Conservation (phyloP, 1,140 invertebrate species). For the Drosophila tsacasi region DNA sequence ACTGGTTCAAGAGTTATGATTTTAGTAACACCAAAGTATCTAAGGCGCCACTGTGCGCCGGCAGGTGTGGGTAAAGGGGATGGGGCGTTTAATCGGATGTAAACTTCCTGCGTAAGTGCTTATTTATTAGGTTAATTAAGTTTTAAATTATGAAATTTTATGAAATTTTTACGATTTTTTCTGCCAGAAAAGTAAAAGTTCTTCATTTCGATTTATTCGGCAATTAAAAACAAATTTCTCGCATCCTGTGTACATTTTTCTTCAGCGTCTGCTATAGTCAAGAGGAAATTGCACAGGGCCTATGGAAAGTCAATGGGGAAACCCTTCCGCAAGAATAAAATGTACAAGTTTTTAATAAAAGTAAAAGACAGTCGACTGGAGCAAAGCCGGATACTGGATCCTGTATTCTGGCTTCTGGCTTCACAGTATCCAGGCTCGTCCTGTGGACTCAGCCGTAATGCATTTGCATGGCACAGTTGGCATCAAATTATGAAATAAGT, state of each 20-base stretch:
- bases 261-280: conserved; percentile 31
- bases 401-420: conserved; percentile 8
- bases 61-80: conserved; percentile 3
- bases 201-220: conserved; percentile 60
- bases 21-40: no score
- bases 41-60: no score
- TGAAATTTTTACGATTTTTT: neutral
- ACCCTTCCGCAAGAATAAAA: conserved; percentile 30
- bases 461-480: conserved; percentile 55
- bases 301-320: conserved; percentile 17
- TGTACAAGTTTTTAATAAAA: conserved; percentile 45
- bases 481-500: conserved; percentile 83
- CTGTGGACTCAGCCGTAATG: conserved; percentile 36
- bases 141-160: conserved; percentile 1
- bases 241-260: conserved; percentile 60
- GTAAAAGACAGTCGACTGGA: conserved; percentile 37
- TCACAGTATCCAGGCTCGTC: conserved; percentile 7
- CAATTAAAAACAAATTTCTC: conserved; percentile 68
- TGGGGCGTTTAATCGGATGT: conserved; percentile 16
- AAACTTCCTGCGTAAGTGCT: neutral
- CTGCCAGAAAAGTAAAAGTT: neutral
- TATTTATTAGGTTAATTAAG: conserved; percentile 27
- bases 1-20: no score
- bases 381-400: conserved; percentile 6
- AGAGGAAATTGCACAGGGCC: conserved; percentile 38